A percentile compares a stretch with the other conserved stretches of the same genome.
Evolutionary conservation across 2,888 invertebrate genomes (phyloP).

Genomic region (Ligdia adustata): DNA sequence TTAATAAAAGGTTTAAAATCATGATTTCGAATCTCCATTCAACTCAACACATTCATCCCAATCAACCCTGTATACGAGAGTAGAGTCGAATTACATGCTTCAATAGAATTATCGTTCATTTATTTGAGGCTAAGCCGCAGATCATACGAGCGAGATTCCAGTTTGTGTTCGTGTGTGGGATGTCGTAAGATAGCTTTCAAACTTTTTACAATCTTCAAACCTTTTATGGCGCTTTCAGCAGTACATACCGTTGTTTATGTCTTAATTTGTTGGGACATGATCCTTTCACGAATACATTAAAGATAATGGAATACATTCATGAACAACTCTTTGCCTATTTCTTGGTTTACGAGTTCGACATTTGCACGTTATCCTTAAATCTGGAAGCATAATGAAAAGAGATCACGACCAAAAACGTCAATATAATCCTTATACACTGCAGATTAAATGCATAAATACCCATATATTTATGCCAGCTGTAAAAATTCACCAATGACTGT

Average conservation of each 20-base stretch:
- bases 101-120: slow-evolving; percentile 23
- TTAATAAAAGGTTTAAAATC: no score
- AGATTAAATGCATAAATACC: slow-evolving; percentile 5
- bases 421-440: background rate
- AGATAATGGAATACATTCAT: no score
- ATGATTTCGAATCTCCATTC: no score
- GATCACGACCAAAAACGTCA: slow-evolving; percentile 1
- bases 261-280: slow-evolving; percentile 12
- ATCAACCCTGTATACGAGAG: background rate
- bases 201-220: slow-evolving; percentile 17
- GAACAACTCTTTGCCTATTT: no score
- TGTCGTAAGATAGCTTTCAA: slow-evolving; percentile 20
- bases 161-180: slow-evolving; percentile 27
- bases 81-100: slow-evolving; percentile 12
- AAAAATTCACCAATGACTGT: slow-evolving; percentile 26
- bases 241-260: slow-evolving; percentile 6
- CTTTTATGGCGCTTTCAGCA: slow-evolving; percentile 18
- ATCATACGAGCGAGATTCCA: slow-evolving; percentile 18
- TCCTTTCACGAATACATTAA: slow-evolving; percentile 16
- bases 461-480: background rate
- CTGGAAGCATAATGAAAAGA: no score
- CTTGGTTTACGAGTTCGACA: no score
- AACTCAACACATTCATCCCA: no score
- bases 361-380: no score
- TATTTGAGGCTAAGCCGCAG: slow-evolving; percentile 12